Evolutionary conservation across 2,888 invertebrate species (phyloP).

Genomic region (Heliconius charithonia): DNA sequence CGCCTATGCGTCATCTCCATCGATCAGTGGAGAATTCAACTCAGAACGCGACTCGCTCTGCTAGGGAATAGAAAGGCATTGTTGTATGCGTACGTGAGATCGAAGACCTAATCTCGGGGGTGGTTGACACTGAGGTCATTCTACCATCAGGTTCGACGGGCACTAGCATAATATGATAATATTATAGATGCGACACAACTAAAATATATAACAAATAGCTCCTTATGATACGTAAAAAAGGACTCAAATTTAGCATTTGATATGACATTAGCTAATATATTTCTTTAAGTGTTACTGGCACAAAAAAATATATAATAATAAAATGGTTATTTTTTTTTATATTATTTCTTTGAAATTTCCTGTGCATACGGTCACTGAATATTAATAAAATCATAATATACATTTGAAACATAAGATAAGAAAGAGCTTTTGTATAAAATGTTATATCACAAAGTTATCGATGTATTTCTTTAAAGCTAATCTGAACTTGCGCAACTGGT

Average conservation of each 20-base stretch:
- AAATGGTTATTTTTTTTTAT: too few species aligned
- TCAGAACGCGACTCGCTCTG: conserved; percentile 28
- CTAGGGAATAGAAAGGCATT: conserved; percentile 25
- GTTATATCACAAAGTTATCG: neutral
- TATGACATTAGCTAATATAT: neutral
- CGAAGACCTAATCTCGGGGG: conserved; percentile 33
- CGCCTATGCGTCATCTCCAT: conserved; percentile 63
- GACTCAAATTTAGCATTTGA: neutral
- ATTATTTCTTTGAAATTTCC: too few species aligned
- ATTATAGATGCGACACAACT: neutral
- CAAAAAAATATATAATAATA: too few species aligned
- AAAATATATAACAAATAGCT: neutral
- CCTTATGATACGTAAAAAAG: neutral
- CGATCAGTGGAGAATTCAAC: conserved; percentile 50
- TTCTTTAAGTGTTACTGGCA: neutral
- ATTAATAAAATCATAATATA: too few species aligned
- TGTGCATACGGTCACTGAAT: too few species aligned
- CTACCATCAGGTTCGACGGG: conserved; percentile 26
- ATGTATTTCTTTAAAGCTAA: neutral
- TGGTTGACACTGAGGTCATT: conserved; percentile 35
- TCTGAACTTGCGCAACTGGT: neutral
- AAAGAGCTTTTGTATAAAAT: too few species aligned
- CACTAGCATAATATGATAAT: neutral
- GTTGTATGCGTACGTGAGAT: conserved; percentile 31
- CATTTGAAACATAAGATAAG: too few species aligned